A percentile compares a stretch with the other conserved stretches of the same genome.
phyloP scores from a whole-genome alignment of 2,888 invertebrate genomes.

The Tenthredo distinguenda region DNA sequence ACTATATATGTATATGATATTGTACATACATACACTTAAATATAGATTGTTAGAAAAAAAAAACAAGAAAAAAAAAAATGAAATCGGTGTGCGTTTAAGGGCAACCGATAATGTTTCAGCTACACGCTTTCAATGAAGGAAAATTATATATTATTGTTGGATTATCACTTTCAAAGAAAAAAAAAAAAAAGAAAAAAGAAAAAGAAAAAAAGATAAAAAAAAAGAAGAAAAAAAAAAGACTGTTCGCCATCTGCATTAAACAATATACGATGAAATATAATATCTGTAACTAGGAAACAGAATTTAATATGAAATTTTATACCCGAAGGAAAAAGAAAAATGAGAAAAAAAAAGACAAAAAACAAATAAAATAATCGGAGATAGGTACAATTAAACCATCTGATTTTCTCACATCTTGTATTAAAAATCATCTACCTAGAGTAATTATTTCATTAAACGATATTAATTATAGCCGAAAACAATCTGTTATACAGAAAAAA shows the following conservation, averaged over 20 bases:
- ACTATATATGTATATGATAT: conserved; percentile 26
- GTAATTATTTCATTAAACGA: not conserved
- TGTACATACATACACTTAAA: conserved; percentile 4
- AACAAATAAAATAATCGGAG: conserved; percentile 1
- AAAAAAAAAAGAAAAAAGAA: not conserved
- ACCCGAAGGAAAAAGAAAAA: not conserved
- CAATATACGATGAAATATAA: not conserved
- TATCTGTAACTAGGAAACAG: conserved; percentile 4
- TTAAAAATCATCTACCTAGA: not conserved
- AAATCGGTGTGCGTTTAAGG: not conserved
- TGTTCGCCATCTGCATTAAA: conserved; percentile 20
- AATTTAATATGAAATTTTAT: conserved; percentile 23
- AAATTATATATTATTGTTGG: conserved; percentile 6
- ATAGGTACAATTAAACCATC: not conserved
- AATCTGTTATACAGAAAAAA: not conserved
- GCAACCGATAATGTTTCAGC: conserved; percentile 27
- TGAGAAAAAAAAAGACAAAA: not conserved
- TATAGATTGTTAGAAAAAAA: conserved; percentile 1
- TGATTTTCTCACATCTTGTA: not conserved
- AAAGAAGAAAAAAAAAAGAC: conserved; percentile 6
- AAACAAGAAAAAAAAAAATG: not conserved
- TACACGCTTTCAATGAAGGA: conserved; percentile 36
- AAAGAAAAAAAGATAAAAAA: not conserved
- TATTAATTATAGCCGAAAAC: not conserved
- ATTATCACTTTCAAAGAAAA: conserved; percentile 5